Evolutionary conservation across 2,888 invertebrate genomes (phyloP).

Genomic region (Bombylius major): DNA sequence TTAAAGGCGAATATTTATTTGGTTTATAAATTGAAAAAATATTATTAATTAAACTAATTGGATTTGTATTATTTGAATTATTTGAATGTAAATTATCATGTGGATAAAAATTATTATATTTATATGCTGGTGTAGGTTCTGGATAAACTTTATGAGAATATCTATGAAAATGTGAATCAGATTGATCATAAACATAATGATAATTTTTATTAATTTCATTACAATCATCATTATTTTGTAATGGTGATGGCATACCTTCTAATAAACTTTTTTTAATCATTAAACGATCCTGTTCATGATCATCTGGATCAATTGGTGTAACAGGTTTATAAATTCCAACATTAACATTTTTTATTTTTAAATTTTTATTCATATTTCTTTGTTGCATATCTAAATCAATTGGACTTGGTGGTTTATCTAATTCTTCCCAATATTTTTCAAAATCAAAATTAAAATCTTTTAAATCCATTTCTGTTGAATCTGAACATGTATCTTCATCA

Average conservation of each 20-base stretch:
- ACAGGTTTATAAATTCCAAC: constrained; percentile 34
- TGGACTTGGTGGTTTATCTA: constrained; percentile 35
- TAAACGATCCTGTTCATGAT: constrained; percentile 33
- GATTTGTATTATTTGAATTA: constrained; percentile 20
- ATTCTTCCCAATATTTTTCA: constrained; percentile 36
- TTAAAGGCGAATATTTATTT: constrained; percentile 36
- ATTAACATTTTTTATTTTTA: constrained; percentile 34
- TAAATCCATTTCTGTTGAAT: constrained; percentile 35
- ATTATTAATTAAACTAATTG: constrained; percentile 35
- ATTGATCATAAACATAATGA: constrained; percentile 33
- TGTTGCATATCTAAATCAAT: constrained; percentile 33
- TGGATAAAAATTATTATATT: constrained; percentile 35
- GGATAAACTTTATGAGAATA: constrained; percentile 30
- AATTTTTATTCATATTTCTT: constrained; percentile 33
- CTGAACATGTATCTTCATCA: constrained; percentile 33
- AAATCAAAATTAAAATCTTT: constrained; percentile 37
- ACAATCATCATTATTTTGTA: constrained; percentile 21
- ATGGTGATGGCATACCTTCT: constrained; percentile 35
- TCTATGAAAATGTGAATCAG: constrained; percentile 24
- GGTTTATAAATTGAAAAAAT: constrained; percentile 38
- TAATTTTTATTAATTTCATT: constrained; percentile 1
- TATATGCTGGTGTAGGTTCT: constrained; percentile 31
- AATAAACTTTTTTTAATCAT: constrained; percentile 34
- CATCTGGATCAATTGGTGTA: constrained; percentile 28
- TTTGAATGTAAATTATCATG: constrained; percentile 28